A percentile compares a stretch with the other conserved stretches of the same genome.
These are phyloP conservation scores for Aphidius ervi DNA, from an alignment of 1,140 invertebrate species.

Conservation along the genomic window DNA sequence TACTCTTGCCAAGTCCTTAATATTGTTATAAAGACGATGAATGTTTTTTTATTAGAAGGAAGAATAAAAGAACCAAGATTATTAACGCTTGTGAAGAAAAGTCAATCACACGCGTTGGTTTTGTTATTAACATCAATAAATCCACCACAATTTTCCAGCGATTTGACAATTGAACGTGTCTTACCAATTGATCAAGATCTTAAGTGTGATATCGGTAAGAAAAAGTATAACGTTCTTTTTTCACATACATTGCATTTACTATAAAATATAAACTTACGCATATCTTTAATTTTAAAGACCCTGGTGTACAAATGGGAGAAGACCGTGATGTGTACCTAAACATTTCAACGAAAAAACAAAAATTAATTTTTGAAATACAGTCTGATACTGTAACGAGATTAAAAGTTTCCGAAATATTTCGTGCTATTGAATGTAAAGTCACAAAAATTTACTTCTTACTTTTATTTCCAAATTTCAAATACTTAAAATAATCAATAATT, in stretches of 20 bases:
- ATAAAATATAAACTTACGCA: neutral
- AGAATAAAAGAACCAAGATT: constrained; percentile 56
- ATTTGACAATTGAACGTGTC: constrained; percentile 68
- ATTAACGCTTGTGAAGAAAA: constrained; percentile 65
- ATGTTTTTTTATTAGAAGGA: constrained; percentile 57
- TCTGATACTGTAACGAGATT: constrained; percentile 60
- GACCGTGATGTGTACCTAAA: constrained; percentile 58
- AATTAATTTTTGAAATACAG: constrained; percentile 62
- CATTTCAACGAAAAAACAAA: constrained; percentile 56
- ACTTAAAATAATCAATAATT: neutral
- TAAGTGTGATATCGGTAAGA: constrained; percentile 68
- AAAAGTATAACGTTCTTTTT: neutral
- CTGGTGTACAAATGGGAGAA: constrained; percentile 51
- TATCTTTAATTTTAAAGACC: constrained; percentile 45
- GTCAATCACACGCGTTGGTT: constrained; percentile 61
- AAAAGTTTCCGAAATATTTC: constrained; percentile 57
- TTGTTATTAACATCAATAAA: constrained; percentile 58
- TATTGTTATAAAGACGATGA: constrained; percentile 39
- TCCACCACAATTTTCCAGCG: constrained; percentile 63
- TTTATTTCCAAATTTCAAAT: neutral
- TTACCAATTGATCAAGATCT: constrained; percentile 73
- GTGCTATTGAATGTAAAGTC: constrained; percentile 43
- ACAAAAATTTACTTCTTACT: constrained; percentile 47
- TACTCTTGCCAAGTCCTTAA: constrained; percentile 29
- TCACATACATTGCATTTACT: neutral